Percentiles rank a stretch among this genome's conserved stretches.
Conservation (phyloP, 2,113 vertebrate species). For the Herpailurus yagouaroundi region DNA sequence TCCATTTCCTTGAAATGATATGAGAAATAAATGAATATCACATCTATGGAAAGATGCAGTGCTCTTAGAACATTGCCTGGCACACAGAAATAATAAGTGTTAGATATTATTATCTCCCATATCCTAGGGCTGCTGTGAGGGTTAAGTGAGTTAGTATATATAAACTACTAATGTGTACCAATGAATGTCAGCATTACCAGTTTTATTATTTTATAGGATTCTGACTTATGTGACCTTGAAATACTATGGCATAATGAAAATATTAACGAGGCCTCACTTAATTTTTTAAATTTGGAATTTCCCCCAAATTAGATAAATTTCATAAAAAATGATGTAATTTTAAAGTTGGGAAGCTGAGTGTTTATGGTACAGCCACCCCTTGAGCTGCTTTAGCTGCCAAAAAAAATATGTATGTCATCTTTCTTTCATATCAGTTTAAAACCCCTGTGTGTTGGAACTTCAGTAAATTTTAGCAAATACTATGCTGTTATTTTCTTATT, state of each 20-base stretch:
- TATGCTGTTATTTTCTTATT: background rate
- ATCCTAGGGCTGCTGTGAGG: background rate
- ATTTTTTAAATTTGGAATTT: conserved; percentile 43
- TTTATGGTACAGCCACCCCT: background rate
- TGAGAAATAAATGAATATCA: background rate
- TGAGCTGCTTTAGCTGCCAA: background rate
- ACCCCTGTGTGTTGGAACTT: background rate
- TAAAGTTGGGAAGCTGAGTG: background rate
- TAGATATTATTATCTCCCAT: background rate
- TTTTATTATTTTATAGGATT: background rate
- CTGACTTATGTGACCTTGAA: conserved; percentile 3
- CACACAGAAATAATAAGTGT: background rate
- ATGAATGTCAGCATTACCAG: background rate
- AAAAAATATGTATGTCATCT: background rate
- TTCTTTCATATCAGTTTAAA: background rate
- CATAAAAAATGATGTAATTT: background rate
- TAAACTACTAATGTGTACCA: background rate
- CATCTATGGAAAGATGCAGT: background rate
- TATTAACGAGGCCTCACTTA: background rate
- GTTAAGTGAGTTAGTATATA: background rate
- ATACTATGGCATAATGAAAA: background rate
- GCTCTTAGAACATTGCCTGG: background rate
- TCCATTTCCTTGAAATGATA: background rate
- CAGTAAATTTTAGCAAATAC: background rate
- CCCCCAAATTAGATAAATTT: background rate